phyloP scores from a whole-genome alignment of 2,797 vertebrate species.

The Chaunax sp. region DNA sequence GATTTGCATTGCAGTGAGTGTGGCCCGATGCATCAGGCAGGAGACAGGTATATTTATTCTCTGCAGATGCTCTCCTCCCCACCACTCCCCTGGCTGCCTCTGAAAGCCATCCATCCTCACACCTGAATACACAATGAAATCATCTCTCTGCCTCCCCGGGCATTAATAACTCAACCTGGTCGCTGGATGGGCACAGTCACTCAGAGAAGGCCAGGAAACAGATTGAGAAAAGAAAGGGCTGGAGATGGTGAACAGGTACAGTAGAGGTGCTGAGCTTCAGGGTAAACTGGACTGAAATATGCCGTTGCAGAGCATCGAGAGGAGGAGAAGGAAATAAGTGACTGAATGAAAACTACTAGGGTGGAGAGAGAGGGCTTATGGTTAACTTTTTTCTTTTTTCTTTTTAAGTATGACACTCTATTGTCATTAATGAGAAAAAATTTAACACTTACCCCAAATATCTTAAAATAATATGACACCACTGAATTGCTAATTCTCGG shows the following conservation, averaged over 20 bases:
- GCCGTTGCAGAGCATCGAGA: conserved; percentile 21
- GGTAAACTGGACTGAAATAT: conserved; percentile 35
- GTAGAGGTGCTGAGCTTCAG: conserved; percentile 38
- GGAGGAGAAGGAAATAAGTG: conserved; percentile 20
- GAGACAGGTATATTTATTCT: conserved; percentile 85
- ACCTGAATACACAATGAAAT: conserved; percentile 84
- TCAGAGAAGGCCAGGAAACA: conserved; percentile 53
- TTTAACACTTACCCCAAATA: background rate
- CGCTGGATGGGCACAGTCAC: conserved; percentile 63
- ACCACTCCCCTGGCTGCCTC: conserved; percentile 73
- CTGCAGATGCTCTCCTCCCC: conserved; percentile 76
- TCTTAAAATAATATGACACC: background rate
- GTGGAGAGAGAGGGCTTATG: background rate
- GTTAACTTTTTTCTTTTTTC: background rate
- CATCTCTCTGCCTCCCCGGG: conserved; percentile 73
- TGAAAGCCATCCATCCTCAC: conserved; percentile 80
- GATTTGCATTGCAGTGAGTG: conserved; percentile 83
- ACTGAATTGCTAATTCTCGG: background rate
- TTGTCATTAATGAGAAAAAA: background rate
- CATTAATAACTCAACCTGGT: conserved; percentile 80
- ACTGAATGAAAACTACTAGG: conserved; percentile 23
- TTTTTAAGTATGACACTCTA: no score
- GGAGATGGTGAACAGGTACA: conserved; percentile 46
- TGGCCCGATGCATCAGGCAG: conserved; percentile 78
- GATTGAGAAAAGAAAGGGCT: conserved; percentile 60